Conservation (phyloP, 2,888 invertebrate species). For the Parelbella ahira region DNA sequence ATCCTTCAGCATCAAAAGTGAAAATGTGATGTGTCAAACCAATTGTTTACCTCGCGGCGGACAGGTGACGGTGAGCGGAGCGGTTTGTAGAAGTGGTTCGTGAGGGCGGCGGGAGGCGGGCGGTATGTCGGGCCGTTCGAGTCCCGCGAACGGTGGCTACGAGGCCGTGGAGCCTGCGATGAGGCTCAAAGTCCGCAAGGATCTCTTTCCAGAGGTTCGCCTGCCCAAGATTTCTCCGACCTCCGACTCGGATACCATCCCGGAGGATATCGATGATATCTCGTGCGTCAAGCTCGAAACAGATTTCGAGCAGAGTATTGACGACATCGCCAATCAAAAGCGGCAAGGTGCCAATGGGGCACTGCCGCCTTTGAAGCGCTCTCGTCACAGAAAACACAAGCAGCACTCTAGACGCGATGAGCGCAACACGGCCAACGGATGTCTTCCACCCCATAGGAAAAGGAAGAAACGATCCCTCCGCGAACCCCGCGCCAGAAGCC, state of each 20-base stretch:
- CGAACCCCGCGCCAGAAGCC: constrained; percentile 54
- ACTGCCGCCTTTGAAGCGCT: constrained; percentile 50
- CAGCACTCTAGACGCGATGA: constrained; percentile 62
- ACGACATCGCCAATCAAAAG: constrained; percentile 68
- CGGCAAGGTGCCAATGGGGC: constrained; percentile 59
- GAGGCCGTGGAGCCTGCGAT: constrained; percentile 61
- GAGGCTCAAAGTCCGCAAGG: constrained; percentile 75
- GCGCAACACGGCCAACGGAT: constrained; percentile 56
- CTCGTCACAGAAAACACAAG: constrained; percentile 68
- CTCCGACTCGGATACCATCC: constrained; percentile 44
- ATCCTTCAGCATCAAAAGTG: constrained; percentile 72
- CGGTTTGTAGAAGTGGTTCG: constrained; percentile 74
- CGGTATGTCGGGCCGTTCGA: constrained; percentile 76
- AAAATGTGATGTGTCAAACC: constrained; percentile 81
- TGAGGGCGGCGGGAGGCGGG: constrained; percentile 74
- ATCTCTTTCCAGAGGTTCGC: constrained; percentile 67
- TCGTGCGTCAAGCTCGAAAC: constrained; percentile 74
- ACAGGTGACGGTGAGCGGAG: constrained; percentile 64
- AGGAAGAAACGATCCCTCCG: constrained; percentile 57
- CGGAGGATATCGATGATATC: constrained; percentile 51
- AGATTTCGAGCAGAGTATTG: constrained; percentile 76
- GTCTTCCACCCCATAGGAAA: constrained; percentile 59
- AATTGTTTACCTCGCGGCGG: constrained; percentile 78
- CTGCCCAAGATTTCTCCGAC: constrained; percentile 46
- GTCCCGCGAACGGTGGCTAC: constrained; percentile 74